Evolutionary conservation across 1,140 invertebrate genomes (phyloP), one percentile per base, ranked within the genome.

Genomic region (Luehdorfia chinensis): DNA sequence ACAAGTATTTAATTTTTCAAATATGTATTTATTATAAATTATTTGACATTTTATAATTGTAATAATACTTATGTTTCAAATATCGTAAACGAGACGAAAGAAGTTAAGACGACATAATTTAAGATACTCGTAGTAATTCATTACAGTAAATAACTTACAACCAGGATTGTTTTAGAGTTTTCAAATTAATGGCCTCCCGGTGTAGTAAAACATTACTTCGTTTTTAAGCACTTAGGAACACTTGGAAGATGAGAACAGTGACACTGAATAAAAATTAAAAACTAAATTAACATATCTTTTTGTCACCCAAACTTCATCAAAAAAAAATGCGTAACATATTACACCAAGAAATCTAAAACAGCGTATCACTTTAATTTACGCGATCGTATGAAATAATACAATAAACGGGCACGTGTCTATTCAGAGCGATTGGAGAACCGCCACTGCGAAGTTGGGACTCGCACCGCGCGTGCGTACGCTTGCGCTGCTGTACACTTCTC

Each of bases 391-490:
- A 12, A 19, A 33, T 27, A 28, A 14, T 25, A 13, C 45, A 19
- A 36, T 30, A 53, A 21, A 37, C 47, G n/a, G 16, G 14, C 16
- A 43, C 52, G 58, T 74, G 78, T 56, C 67, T 57, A 61, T 43
- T 51, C 68, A 50, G 60, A 62, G 51, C 66, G 70, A 69, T 48
- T 55, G 66, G 61, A 55, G 50, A 51, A 50, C 43, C 51, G 51
- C 60, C 66, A 83, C 78, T 83, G 76, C 69, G 73, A 75, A 59
- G 58, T 49, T 15, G 37, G 58, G 45, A 44, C 50, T 16, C 39
- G 50, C 55, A 75, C 36, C 76, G 78, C 78, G 78, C 78, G 65
- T 80, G 76, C 75, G 76, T 77, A 69, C 48, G 59, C 72, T 72
- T 75, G 66, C 71, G 73, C 71, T 52, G 75, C 59, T 54, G 58